Base-by-base conservation (phyloP, 2,113 vertebrate genomes). In the Carassius auratus region DNA sequence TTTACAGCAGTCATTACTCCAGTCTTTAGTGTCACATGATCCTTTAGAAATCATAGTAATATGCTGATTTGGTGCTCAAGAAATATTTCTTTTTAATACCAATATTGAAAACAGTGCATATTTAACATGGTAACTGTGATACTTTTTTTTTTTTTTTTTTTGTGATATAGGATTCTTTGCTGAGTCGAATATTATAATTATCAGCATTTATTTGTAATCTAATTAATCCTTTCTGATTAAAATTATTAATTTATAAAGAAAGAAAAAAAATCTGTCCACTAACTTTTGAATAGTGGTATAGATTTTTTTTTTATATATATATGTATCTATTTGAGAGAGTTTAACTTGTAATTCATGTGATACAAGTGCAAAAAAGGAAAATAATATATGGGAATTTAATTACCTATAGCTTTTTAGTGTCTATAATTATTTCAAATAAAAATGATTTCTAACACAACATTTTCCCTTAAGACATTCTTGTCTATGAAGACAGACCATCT, bases 401-500 rank as follows among this genome's bases (percentile, higher is more conserved):
- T 5, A 52, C 13, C 13, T 52, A 55, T 17, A 55, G 50, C 15
- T 55, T 55, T 61, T 61, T 61, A 59, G 21, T 61, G 21, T 59
- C 55, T 57, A 8, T 21, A 59, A 17, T 36, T 36, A 15, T 75
- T 42, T 48, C 26, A 57, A 36, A 59, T 57, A 59, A 59, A 57
- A 59, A 59, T 50, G 14, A 30, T 76, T 17, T 52, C 74, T 52
- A 62, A 75, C 36, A 66, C 62, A 66, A 80, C 15, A 14, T 80
- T 55, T 81, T 48, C 85, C 62, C n/a, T 80, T 52, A 86, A 52
- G 36, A 83, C 42, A 36, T 52, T 26, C 50, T 75, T 5, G 23
- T 78, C 52, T 61, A 55, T 78, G 48, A 52, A 21, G 62, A 13
- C n/a, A 0, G 15, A 74, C 74, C 64, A 84, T 84, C 78, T 86